Evolutionary conservation across 2,888 invertebrate species (phyloP), one percentile per base, ranked within the genome.

Genomic region (Bellardia bayeri): DNA sequence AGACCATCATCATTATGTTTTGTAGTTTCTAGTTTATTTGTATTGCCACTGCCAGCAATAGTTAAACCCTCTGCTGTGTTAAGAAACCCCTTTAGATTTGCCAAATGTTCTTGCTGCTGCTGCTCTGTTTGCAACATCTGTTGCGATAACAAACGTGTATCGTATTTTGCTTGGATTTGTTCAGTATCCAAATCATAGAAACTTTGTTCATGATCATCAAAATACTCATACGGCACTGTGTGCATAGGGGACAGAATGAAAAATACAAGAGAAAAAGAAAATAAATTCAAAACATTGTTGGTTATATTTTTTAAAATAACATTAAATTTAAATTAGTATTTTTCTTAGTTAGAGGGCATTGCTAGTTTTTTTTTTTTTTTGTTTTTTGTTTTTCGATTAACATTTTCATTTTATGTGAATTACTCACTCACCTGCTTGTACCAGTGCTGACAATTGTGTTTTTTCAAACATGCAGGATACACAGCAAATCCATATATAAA

Each of bases 141-240:
- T 82, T 93, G 91, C 49, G 93, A 92, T 40, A 94, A 90, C 79
- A 93, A 89, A 83, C 92, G 92, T 80, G 93, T 91, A 91, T 94
- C 93, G 88, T 94, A 94, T 91, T 93, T 93, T 51, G 93, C 94
- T 88, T 93, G 92, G 58, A 93, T 93, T 89, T 94, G 93, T 71
- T 92, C 93, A 71, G 93, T 93, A 86, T 94, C 94, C 91, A 94
- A 91, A 90, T 94, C 94, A 85, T 93, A 93, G 75, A 91, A 92
- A 86, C 92, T 91, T 86, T 93, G 92, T 78, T 92, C 92, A 87
- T 92, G 93, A 89, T 93, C 93, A 83, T 93, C 93, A 58, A 91
- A 90, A 88, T 93, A 93, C 89, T 93, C 93, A 84, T 92, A 91
- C 51, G 93, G 92, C 83, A 92, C 90, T 88, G 90, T 23, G 63